Evolutionary conservation across 1,140 invertebrate genomes (phyloP).

Genomic region (Zaprionus vittiger): DNA sequence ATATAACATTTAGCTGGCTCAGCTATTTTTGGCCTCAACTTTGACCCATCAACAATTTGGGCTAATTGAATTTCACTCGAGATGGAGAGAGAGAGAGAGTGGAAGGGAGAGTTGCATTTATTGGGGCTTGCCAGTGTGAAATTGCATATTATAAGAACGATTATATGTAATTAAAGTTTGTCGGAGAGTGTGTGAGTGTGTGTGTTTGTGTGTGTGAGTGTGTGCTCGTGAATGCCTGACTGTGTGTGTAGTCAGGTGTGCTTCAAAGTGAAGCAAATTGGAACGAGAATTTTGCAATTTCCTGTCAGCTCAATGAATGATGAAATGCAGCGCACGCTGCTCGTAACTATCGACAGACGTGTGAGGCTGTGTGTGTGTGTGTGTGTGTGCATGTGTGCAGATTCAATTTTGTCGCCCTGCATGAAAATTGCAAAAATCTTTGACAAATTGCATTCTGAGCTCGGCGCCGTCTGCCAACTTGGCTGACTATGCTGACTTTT

Average conservation of each 20-base stretch:
- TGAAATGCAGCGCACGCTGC: constrained; percentile 42
- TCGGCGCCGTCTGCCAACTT: constrained; percentile 9
- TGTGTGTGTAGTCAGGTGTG: constrained; percentile 1
- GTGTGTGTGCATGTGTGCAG: constrained; percentile 26
- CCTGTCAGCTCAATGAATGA: constrained; percentile 55
- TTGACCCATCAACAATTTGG: constrained; percentile 5
- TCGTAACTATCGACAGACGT: constrained; percentile 10
- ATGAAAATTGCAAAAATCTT: constrained; percentile 77
- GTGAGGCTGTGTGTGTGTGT: constrained; percentile 11
- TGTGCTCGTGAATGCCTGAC: not conserved
- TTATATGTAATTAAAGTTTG: constrained; percentile 58
- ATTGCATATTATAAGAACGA: constrained; percentile 44
- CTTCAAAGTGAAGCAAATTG: constrained; percentile 41
- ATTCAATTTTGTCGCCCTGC: constrained; percentile 69
- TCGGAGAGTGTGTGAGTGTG: constrained; percentile 5
- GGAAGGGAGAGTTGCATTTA: constrained; percentile 28
- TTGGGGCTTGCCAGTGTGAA: constrained; percentile 43
- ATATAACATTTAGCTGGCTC: not conserved
- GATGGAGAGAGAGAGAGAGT: not conserved
- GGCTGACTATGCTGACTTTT: constrained; percentile 50
- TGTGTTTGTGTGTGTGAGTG: not conserved
- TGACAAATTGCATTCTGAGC: constrained; percentile 76
- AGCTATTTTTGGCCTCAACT: not conserved
- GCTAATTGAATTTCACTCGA: constrained; percentile 27
- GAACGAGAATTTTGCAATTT: constrained; percentile 68